Base-by-base conservation (phyloP, 1,140 invertebrate species). In the Lineus longissimus region DNA sequence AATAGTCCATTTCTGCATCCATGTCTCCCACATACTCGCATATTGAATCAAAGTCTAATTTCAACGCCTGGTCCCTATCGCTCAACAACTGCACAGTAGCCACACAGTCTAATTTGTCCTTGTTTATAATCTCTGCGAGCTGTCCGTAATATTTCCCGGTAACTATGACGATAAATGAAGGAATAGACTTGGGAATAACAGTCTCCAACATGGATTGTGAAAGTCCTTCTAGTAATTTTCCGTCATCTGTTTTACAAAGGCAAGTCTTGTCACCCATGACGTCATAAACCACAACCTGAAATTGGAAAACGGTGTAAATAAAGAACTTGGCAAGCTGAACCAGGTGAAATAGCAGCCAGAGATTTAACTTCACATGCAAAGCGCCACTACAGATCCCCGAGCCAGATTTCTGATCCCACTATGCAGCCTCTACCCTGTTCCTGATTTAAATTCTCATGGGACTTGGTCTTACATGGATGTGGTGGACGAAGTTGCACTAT, bases 1-100 rank as follows among this genome's bases (percentile, higher is more conserved):
- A 76, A 56, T 72, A 78, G 58, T 76, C 74, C 71, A 73, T 73
- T 58, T 73, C 68, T 40, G 71, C 64, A 61, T 77, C 65, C 19
- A 76, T 66, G 64, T 79, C 72, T 25, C 81, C 80, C 17, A 73
- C 65, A 74, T 73, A 83, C 74, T 82, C 80, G 74, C 79, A 82
- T 58, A 82, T 80, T 54, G 73, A 67, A 64, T 83, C 82, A 73
- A 76, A 82, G n/a, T 72, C 67, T 51, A 82, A 43, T 43, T 73
- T 76, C 2, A 81, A 6, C 17, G 78, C 70, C 62, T 66, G 67
- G 56, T 77, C 72, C 66, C 75, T 68, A 47, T 81, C 73, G 23
- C 66, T 66, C 0, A 82, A 60, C 30, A 83, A 67, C 62, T 81
- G 80, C 54, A 82, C 66, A 29, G 71, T 64, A 13, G 80, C 78